Percentiles rank a stretch among this genome's conserved stretches.
Conservation (phyloP, 2,888 invertebrate genomes). For the Diloba caeruleocephala region DNA sequence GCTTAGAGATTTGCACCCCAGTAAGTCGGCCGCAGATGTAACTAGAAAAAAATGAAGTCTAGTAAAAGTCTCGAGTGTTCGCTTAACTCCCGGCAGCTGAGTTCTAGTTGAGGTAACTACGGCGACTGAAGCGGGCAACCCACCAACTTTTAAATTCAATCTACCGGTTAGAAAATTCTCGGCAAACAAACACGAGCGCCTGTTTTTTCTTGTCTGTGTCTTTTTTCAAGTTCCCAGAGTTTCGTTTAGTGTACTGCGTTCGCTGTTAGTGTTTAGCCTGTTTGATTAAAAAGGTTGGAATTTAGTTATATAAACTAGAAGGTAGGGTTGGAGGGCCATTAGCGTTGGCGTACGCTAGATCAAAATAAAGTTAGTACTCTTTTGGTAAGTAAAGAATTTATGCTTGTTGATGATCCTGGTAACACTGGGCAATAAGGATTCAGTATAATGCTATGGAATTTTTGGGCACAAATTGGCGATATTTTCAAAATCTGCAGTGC, state of each 20-base stretch:
- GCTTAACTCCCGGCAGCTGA: slow-evolving; percentile 49
- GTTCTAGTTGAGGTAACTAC: slow-evolving; percentile 51
- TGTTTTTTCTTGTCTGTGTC: slow-evolving; percentile 11
- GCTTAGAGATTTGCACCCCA: no score
- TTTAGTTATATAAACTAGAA: slow-evolving; percentile 7
- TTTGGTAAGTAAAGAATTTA: no score
- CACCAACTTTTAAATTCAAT: slow-evolving; percentile 66
- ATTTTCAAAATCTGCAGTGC: slow-evolving; percentile 41
- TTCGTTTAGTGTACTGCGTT: slow-evolving; percentile 20
- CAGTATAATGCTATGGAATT: neutral
- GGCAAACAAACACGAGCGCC: slow-evolving; percentile 46
- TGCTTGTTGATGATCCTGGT: no score
- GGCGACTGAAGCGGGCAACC: slow-evolving; percentile 29
- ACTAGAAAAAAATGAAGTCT: slow-evolving; percentile 35
- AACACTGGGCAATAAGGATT: no score
- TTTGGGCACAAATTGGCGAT: slow-evolving; percentile 2
- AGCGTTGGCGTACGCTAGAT: no score
- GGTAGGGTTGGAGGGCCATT: no score
- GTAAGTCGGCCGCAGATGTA: slow-evolving; percentile 21
- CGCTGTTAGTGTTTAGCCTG: slow-evolving; percentile 12
- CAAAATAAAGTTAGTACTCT: no score
- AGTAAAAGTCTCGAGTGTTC: slow-evolving; percentile 52
- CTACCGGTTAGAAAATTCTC: slow-evolving; percentile 61
- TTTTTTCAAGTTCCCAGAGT: slow-evolving; percentile 8
- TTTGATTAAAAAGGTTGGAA: slow-evolving; percentile 20